Evolutionary conservation across 2,888 invertebrate genomes (phyloP).

Genomic region (Metellina segmentata): DNA sequence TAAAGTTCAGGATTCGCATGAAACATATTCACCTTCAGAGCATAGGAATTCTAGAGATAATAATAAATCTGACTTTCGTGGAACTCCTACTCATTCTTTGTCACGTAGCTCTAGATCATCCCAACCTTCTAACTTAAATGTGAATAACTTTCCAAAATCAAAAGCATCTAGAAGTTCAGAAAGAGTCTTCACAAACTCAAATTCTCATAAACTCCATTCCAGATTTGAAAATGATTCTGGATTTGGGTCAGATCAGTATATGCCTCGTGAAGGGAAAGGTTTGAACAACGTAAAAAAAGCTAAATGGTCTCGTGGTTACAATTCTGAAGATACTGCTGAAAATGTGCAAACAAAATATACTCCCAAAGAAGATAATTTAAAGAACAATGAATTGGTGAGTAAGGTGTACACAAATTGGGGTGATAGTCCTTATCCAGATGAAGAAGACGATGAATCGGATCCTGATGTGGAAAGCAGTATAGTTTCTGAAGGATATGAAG

Average conservation of each 20-base stretch:
- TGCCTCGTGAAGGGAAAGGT: not conserved
- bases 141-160: too few species aligned
- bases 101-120: constrained; percentile 15
- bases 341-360: not conserved
- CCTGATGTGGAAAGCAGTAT: not conserved
- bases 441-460: constrained; percentile 10
- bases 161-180: too few species aligned
- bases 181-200: not conserved
- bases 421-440: constrained; percentile 63
- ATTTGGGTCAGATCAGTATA: not conserved
- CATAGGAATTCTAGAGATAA: not conserved
- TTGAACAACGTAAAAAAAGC: not conserved
- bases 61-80: not conserved
- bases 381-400: not conserved
- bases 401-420: constrained; percentile 43
- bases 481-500: not conserved
- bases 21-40: not conserved
- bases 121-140: not conserved
- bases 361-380: not conserved
- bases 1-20: constrained; percentile 5
- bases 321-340: not conserved
- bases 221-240: not conserved
- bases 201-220: not conserved
- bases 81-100: not conserved
- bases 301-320: too few species aligned